A percentile compares a stretch with the other conserved stretches of the same genome.
phyloP scores from a whole-genome alignment of 1,140 invertebrate genomes.

The Heliconius himera region DNA sequence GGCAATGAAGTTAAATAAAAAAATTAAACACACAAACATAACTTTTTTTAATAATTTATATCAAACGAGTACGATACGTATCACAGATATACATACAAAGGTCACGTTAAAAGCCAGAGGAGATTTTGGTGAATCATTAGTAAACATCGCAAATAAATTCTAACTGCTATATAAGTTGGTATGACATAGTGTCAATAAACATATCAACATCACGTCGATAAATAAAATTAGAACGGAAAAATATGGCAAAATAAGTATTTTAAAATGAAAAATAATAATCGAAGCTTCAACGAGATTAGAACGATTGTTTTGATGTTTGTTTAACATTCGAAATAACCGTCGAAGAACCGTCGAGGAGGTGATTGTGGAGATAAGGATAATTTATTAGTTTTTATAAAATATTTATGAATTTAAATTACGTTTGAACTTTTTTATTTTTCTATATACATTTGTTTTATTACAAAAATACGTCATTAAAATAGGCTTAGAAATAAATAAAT shows the following conservation, averaged over 20 bases:
- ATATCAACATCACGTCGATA: neutral
- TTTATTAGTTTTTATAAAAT: too few relatives aligned
- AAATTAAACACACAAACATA: too few relatives aligned
- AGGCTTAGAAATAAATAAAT: too few relatives aligned
- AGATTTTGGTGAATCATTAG: neutral
- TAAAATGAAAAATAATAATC: neutral
- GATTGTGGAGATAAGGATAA: neutral
- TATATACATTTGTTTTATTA: too few relatives aligned
- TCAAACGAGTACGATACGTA: conserved; percentile 17
- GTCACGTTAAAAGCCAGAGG: neutral
- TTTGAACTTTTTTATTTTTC: too few relatives aligned
- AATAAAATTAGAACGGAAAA: neutral
- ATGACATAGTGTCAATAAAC: neutral
- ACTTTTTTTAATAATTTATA: neutral
- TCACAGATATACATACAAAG: conserved; percentile 4
- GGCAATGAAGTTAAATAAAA: too few relatives aligned
- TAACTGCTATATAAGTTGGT: neutral
- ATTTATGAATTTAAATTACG: too few relatives aligned
- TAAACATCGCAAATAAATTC: neutral
- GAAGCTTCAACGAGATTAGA: neutral
- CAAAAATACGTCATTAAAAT: too few relatives aligned
- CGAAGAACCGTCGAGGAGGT: neutral
- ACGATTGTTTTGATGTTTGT: neutral
- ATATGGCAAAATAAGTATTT: neutral
- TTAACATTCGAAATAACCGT: neutral